These are phyloP conservation scores for Agrochola lota DNA, from an alignment of 2,888 invertebrate genomes.

Conservation along the genomic window DNA sequence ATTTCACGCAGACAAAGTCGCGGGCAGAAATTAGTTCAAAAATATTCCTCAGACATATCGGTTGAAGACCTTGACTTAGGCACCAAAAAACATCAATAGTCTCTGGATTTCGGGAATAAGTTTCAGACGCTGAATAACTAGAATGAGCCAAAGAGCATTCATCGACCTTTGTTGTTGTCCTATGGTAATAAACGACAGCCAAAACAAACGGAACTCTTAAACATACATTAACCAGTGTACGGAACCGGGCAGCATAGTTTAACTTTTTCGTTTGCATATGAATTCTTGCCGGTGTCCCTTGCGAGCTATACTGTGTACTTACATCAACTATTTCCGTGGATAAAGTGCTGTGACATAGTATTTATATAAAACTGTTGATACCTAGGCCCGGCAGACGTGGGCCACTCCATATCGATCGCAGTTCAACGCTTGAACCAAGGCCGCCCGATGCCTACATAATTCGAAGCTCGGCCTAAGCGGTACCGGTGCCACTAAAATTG, in stretches of 20 bases:
- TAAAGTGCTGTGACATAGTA: constrained; percentile 31
- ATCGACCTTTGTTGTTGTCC: background rate
- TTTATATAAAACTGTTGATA: constrained; percentile 59
- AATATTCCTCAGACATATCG: background rate
- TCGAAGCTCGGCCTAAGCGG: constrained; percentile 62
- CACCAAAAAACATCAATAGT: background rate
- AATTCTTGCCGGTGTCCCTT: constrained; percentile 13
- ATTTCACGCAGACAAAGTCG: too few relatives aligned
- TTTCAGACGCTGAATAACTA: background rate
- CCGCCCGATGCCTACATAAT: constrained; percentile 61
- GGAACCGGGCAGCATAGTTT: background rate
- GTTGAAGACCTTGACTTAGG: background rate
- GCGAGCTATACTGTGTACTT: constrained; percentile 3
- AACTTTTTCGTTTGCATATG: constrained; percentile 9
- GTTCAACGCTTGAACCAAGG: constrained; percentile 77
- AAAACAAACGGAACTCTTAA: background rate
- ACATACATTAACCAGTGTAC: background rate
- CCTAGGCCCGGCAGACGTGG: constrained; percentile 64
- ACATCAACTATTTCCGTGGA: constrained; percentile 40
- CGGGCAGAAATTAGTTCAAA: too few relatives aligned
- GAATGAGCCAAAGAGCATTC: background rate
- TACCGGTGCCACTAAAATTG: constrained; percentile 52
- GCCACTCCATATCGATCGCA: constrained; percentile 76
- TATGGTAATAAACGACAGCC: background rate
- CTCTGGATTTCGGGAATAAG: background rate